A percentile compares a stretch with the other conserved stretches of the same genome.
Evolutionary conservation across 2,888 invertebrate genomes (phyloP).

Genomic region (Embidobia sp.): DNA sequence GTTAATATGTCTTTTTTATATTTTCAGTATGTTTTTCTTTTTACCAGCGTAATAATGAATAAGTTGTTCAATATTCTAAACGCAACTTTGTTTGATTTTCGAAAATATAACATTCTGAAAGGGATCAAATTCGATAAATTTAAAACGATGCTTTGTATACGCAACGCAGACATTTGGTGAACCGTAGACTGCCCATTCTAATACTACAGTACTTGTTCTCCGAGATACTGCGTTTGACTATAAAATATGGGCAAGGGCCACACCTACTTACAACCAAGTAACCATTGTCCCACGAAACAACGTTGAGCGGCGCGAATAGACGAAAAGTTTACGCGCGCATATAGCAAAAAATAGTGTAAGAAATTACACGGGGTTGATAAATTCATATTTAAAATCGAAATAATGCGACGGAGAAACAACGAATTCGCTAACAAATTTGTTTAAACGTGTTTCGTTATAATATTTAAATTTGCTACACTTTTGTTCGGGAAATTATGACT

Average conservation of each 20-base stretch:
- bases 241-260: conserved; percentile 78
- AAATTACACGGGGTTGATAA: background rate
- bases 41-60: too few relatives aligned
- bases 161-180: conserved; percentile 37
- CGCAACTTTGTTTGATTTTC: background rate
- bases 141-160: conserved; percentile 38
- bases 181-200: conserved; percentile 58
- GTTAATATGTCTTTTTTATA: too few relatives aligned
- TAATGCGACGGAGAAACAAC: background rate
- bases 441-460: too few relatives aligned
- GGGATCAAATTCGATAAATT: conserved; percentile 54
- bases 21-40: too few relatives aligned
- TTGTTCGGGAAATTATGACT: too few relatives aligned
- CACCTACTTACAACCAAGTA: conserved; percentile 75
- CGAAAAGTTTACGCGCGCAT: conserved; percentile 37
- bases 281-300: conserved; percentile 72
- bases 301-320: conserved; percentile 45
- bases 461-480: too few relatives aligned
- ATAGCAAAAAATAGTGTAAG: background rate
- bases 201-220: conserved; percentile 72
- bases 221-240: conserved; percentile 77
- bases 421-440: too few relatives aligned
- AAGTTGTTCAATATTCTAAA: too few relatives aligned
- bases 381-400: too few relatives aligned
- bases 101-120: conserved; percentile 44